Evolutionary conservation across 92 coral and sea anemone species (phyloP), one percentile per base, ranked within the genome.

Genomic region (Porites cylindrica): DNA sequence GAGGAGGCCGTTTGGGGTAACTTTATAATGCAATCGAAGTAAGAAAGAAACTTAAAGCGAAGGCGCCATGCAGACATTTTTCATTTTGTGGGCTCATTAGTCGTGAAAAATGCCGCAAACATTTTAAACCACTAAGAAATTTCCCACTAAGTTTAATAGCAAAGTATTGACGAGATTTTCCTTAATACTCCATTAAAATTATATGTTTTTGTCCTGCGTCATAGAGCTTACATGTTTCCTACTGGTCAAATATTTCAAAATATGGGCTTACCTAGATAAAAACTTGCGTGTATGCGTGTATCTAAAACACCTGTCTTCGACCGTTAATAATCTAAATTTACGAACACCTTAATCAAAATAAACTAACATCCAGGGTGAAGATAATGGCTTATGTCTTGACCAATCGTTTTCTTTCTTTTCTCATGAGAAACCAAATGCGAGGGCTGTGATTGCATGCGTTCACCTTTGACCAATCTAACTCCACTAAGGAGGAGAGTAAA

Each of bases 311-410:
- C 93, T 90, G 93, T 47, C 47, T 12, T 32, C 61, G 13, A 79
- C 82, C 92, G 92, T 92, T 89, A 92, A 92, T 92, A 85, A 92
- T 89, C 92, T 70, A 70, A 88, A 83, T 65, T 86, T 82, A 65
- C 80, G 78, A 83, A 81, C 84, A 61, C 80, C 76, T 68, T 85
- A 74, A 84, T 81, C 90, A 72, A 84, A 85, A 92, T 92, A 85
- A 72, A 89, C 92, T 80, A 76, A 89, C 81, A 82, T 83, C 85
- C 53, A 71, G 71, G 76, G 87, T 80, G 76, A 21, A 67, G 79
- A 54, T 76, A 82, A 88, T 69, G 86, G 87, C 56, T 47, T 59
- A 47, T 16, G 19, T 29, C 7, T 7, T 38, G 68, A 32, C 94
- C 95, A 92, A 92, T 92, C 62, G n/a, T 14, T 62, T 82, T 72